Percentiles rank a stretch among this genome's conserved stretches.
phyloP scores from a whole-genome alignment of 1,140 invertebrate genomes.

The Drosophila prosaltans region DNA sequence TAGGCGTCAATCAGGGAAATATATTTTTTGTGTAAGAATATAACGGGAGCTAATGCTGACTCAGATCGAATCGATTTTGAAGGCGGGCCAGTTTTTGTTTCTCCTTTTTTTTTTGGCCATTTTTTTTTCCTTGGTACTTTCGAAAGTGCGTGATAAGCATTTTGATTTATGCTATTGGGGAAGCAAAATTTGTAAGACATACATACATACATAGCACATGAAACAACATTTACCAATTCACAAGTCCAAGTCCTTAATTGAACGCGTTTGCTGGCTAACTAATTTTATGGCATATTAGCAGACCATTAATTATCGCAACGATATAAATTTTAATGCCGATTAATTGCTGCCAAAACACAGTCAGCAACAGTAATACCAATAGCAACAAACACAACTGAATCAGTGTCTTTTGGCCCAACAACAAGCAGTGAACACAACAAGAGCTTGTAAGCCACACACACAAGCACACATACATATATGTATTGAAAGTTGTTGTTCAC shows the following conservation, averaged over 20 bases:
- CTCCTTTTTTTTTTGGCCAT: conserved; percentile 14
- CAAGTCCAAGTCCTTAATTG: conserved; percentile 68
- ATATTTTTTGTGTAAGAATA: conserved; percentile 49
- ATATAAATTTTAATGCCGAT: conserved; percentile 81
- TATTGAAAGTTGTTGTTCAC: conserved; percentile 45
- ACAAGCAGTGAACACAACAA: conserved; percentile 55
- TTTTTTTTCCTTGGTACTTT: conserved; percentile 16
- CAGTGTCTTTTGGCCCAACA: conserved; percentile 47
- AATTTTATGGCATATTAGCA: conserved; percentile 81
- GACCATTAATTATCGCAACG: conserved; percentile 75
- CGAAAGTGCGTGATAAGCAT: conserved; percentile 76
- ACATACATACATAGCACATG: conserved; percentile 44
- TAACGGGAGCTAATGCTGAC: conserved; percentile 4
- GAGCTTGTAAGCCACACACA: conserved; percentile 38
- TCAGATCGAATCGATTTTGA: conserved; percentile 23
- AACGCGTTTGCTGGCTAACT: conserved; percentile 73
- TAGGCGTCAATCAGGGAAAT: conserved; percentile 60
- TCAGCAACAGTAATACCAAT: conserved; percentile 43
- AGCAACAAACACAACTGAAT: conserved; percentile 32
- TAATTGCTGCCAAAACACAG: conserved; percentile 80
- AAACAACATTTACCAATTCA: conserved; percentile 11
- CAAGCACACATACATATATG: conserved; percentile 7
- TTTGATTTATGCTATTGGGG: conserved; percentile 76
- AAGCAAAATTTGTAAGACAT: conserved; percentile 37
- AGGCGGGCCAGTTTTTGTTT: conserved; percentile 29